phyloP scores from a whole-genome alignment of 2,888 invertebrate genomes.

The Zaprionus obscuricornis region DNA sequence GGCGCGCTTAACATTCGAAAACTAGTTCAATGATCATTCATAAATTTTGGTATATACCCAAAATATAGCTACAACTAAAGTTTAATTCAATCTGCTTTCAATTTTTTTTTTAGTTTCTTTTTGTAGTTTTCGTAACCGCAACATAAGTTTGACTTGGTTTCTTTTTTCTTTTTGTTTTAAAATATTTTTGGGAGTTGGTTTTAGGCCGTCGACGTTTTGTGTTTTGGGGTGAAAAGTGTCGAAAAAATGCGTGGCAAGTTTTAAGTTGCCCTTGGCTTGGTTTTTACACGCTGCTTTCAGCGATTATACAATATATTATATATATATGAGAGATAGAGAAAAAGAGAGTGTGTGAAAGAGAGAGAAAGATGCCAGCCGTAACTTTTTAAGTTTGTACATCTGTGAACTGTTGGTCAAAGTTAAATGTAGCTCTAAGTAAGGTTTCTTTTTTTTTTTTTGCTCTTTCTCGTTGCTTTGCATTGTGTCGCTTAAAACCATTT shows the following conservation, averaged over 20 bases:
- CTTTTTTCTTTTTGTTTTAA: neutral
- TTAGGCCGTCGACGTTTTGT: no score
- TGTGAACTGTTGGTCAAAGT: no score
- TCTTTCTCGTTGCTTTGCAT: no score
- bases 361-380: no score
- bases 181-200: slow-evolving; percentile 2
- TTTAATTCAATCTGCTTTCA: slow-evolving; percentile 21
- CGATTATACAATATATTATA: slow-evolving; percentile 46
- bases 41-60: slow-evolving; percentile 33
- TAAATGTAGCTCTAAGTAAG: slow-evolving; percentile 2
- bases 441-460: neutral
- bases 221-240: slow-evolving; percentile 52
- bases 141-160: slow-evolving; percentile 3
- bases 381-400: no score
- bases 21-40: slow-evolving; percentile 69
- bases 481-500: slow-evolving; percentile 18
- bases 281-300: slow-evolving; percentile 28
- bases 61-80: slow-evolving; percentile 48
- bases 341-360: no score
- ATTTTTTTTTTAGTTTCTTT: slow-evolving; percentile 2
- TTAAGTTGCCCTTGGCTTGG: slow-evolving; percentile 45
- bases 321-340: no score
- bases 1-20: slow-evolving; percentile 51
- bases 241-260: slow-evolving; percentile 54
- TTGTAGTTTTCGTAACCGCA: slow-evolving; percentile 33